These are phyloP conservation scores for Lithodes maja DNA, from an alignment of 2,888 invertebrate species.

Conservation along the genomic window DNA sequence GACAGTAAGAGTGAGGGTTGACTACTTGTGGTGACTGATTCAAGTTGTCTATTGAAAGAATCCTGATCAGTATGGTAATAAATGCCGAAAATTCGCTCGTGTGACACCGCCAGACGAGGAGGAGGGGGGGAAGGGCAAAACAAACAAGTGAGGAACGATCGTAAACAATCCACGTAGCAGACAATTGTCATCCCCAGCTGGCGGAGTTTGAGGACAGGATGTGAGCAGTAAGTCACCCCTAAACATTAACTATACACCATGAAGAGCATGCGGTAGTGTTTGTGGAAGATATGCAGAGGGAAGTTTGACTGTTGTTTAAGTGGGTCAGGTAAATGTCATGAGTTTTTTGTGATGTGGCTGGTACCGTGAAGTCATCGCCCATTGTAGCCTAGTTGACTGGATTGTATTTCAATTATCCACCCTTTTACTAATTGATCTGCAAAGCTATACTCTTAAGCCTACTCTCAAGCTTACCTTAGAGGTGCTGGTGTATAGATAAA, in stretches of 20 bases:
- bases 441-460: no score
- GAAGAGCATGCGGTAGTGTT: neutral
- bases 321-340: neutral
- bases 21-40: no score
- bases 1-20: no score
- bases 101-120: neutral
- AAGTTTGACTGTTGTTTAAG: neutral
- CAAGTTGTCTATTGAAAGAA: no score
- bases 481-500: no score
- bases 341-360: neutral
- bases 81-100: no score
- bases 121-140: neutral
- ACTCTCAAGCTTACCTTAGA: no score
- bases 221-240: neutral
- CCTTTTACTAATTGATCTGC: no score
- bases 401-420: no score
- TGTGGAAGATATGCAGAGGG: neutral
- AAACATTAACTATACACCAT: neutral
- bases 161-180: slow-evolving; percentile 20
- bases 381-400: neutral
- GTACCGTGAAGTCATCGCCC: neutral
- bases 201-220: neutral
- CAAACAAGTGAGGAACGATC: neutral
- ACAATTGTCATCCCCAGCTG: slow-evolving; percentile 14
- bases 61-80: no score